Evolutionary conservation across 2,113 vertebrate genomes (phyloP).

Genomic region (Bufo gargarizans): DNA sequence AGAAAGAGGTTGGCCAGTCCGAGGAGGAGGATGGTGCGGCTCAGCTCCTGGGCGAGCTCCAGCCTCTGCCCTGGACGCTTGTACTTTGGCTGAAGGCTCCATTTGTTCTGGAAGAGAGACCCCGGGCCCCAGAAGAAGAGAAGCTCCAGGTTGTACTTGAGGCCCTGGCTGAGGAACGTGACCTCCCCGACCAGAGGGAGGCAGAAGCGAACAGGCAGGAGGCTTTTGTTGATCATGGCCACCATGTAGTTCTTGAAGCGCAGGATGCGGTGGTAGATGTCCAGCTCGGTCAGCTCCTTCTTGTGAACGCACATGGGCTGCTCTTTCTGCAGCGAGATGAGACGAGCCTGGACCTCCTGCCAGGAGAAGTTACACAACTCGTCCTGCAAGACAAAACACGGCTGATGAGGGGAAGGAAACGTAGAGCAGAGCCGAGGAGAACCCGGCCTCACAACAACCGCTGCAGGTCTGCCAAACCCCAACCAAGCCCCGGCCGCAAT

Average conservation of each 20-base stretch:
- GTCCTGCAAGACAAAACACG: conserved; percentile 69
- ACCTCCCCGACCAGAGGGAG: conserved; percentile 61
- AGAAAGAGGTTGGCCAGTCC: conserved; percentile 67
- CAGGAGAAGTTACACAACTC: conserved; percentile 84
- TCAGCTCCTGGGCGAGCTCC: conserved; percentile 65
- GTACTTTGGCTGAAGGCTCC: conserved; percentile 70
- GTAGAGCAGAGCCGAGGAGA: too few species aligned
- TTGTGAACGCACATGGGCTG: conserved; percentile 90
- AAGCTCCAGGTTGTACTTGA: conserved; percentile 66
- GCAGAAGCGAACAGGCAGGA: conserved; percentile 62
- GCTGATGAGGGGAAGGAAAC: too few species aligned
- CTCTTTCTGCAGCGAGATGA: conserved; percentile 82
- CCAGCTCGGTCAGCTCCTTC: conserved; percentile 71
- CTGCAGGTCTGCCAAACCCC: too few species aligned
- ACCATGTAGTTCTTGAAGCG: conserved; percentile 74
- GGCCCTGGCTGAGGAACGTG: conserved; percentile 66
- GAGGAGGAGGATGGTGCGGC: conserved; percentile 64
- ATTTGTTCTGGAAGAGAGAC: conserved; percentile 70
- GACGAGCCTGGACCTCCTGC: conserved; percentile 87
- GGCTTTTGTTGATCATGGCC: conserved; percentile 68
- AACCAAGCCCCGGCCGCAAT: too few species aligned
- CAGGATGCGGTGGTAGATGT: conserved; percentile 72
- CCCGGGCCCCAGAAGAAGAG: conserved; percentile 68
- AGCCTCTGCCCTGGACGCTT: conserved; percentile 66
- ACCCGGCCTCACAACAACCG: too few species aligned